Base-by-base conservation (phyloP, 2,888 invertebrate genomes). In the Dugesia japonica region DNA sequence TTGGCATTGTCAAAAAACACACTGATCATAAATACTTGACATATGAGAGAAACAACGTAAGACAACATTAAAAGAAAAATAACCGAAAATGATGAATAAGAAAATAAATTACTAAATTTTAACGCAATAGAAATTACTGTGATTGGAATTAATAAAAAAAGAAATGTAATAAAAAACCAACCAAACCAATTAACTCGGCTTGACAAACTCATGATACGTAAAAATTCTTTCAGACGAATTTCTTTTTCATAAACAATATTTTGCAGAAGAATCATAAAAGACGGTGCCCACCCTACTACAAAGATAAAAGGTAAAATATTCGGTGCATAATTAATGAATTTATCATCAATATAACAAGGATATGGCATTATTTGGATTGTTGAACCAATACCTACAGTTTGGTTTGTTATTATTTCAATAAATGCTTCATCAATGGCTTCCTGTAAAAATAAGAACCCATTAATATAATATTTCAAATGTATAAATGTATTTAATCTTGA, bases 11-110 rank as follows among this genome's bases (percentile, higher is more conserved):
- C 85, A 82, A 88, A 88, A 80, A 88, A 86, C 0, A 87, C 87
- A 71, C 87, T 87, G 79, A 88, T 82, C 27, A 88, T 82, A 81
- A 88, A 87, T 9, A 74, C 76, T 26, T 82, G 81, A 38, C 82
- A 82, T 78, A 87, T 87, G 27, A 87, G 87, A 1, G 87, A 83
- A 1, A 87, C 80, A 0, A 86, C 82, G 81, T 87, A 88, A 20
- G 86, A 84, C 23, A 89, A 81, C 74, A 92, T 84, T 81, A 91
- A 87, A 0, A 88, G 80, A 80, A 90, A 87, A 9, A 92, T 82
- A 0, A 92, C 86, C 42, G 79, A 80, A 28, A 89, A 87, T 80
- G 89, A 88, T 0, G 90, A 89, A 77, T 87, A 86, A n/a, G 89
- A 89, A 77, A 92, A 83, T 17, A 92, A 88, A 42, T 87, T 87